Percentiles rank a stretch among this genome's conserved stretches.
These are phyloP conservation scores for Xiphorhynchus elegans DNA, from an alignment of 2,113 vertebrate genomes.

Conservation along the genomic window DNA sequence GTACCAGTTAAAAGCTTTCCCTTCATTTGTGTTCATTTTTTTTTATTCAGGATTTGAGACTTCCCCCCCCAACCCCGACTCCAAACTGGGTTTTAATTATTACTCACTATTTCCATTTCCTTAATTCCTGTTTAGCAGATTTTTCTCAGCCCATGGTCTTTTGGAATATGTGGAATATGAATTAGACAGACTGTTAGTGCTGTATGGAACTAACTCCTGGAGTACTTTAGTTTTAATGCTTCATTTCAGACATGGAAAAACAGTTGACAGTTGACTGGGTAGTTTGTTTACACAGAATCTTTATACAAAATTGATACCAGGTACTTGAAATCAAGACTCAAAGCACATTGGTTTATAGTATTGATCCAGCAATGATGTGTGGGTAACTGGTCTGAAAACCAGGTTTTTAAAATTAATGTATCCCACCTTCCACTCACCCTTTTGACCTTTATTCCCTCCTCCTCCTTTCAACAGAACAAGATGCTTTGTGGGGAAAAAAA, in stretches of 20 bases:
- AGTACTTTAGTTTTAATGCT: constrained; percentile 66
- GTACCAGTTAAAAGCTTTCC: constrained; percentile 85
- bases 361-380: not conserved
- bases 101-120: constrained; percentile 57
- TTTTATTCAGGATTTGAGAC: constrained; percentile 73
- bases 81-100: constrained; percentile 64
- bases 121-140: constrained; percentile 64
- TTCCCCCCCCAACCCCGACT: not conserved
- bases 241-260: constrained; percentile 63
- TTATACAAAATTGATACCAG: constrained; percentile 63
- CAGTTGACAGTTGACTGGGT: constrained; percentile 1
- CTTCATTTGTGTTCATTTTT: constrained; percentile 78
- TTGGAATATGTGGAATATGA: constrained; percentile 48
- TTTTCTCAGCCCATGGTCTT: constrained; percentile 58
- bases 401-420: not conserved
- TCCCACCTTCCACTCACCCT: constrained; percentile 10
- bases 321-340: constrained; percentile 70
- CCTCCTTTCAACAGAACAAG: constrained; percentile 42
- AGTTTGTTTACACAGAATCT: constrained; percentile 65
- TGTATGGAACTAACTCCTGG: constrained; percentile 66
- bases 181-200: constrained; percentile 66
- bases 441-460: constrained; percentile 41
- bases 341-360: constrained; percentile 70
- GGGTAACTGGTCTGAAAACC: constrained; percentile 4
- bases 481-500: constrained; percentile 35